phyloP scores from a whole-genome alignment of 2,888 invertebrate species.

The Pantelozetes paolii region DNA sequence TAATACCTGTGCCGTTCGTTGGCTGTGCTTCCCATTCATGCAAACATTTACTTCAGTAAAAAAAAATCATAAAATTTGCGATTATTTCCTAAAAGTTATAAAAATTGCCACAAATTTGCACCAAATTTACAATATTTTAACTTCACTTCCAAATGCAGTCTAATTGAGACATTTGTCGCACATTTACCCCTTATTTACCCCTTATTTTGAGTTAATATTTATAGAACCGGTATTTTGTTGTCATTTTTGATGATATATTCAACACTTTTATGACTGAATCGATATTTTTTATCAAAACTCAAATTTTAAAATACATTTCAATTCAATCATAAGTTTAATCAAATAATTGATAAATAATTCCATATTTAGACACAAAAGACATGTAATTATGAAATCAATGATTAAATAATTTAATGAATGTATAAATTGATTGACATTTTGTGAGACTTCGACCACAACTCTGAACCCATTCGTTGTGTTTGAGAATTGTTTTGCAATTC shows the following conservation, averaged over 20 bases:
- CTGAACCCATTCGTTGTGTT: no score
- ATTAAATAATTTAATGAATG: neutral
- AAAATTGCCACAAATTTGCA: slow-evolving; percentile 3
- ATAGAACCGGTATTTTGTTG: no score
- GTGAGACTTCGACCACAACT: no score
- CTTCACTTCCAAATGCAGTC: neutral
- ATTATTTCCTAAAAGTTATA: slow-evolving; percentile 14
- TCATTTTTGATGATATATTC: no score
- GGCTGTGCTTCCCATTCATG: slow-evolving; percentile 26
- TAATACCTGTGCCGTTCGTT: slow-evolving; percentile 4
- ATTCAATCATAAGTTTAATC: no score
- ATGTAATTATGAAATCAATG: slow-evolving; percentile 1
- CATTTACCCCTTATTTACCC: no score
- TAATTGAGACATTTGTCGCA: slow-evolving; percentile 18
- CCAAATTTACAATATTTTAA: neutral
- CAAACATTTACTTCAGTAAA: neutral
- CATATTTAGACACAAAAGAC: neutral
- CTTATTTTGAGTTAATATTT: no score
- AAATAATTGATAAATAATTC: no score
- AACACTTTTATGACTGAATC: no score
- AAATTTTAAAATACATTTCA: no score
- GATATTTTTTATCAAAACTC: no score
- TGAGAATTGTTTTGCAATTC: no score
- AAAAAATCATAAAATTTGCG: neutral
- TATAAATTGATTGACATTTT: slow-evolving; percentile 10